Conservation (phyloP, 2,888 invertebrate species). For the Apamea epomidion region DNA sequence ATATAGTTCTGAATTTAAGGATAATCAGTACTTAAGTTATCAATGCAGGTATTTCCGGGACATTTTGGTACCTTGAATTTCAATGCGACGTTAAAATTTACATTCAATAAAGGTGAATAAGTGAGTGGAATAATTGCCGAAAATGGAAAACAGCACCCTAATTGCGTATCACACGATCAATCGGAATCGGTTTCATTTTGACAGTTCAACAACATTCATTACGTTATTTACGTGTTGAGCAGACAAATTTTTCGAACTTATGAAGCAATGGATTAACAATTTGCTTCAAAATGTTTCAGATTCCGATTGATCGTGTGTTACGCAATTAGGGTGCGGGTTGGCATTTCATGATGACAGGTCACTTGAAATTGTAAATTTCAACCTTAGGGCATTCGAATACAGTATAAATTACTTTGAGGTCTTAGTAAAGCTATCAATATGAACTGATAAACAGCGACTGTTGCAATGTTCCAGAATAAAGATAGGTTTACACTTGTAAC, state of each 20-base stretch:
- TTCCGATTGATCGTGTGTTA: no score
- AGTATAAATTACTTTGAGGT: neutral
- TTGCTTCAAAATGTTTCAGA: no score
- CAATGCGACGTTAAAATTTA: slow-evolving; percentile 36
- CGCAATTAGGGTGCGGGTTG: no score
- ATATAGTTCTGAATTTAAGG: slow-evolving; percentile 9
- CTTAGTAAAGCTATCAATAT: neutral
- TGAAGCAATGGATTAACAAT: no score
- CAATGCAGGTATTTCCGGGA: slow-evolving; percentile 18
- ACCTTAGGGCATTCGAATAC: neutral
- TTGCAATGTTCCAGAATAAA: neutral
- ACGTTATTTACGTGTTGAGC: no score
- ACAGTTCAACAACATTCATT: no score
- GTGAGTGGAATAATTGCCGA: slow-evolving; percentile 44
- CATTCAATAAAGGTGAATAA: slow-evolving; percentile 45
- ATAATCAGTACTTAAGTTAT: slow-evolving; percentile 20
- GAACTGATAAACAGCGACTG: neutral
- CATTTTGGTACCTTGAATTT: slow-evolving; percentile 49
- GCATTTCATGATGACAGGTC: neutral
- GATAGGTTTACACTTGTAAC: neutral
- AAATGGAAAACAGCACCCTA: slow-evolving; percentile 22
- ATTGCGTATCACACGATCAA: no score
- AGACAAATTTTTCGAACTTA: no score
- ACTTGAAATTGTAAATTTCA: neutral
- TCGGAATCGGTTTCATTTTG: no score